Percentiles rank a stretch among this genome's conserved stretches.
Evolutionary conservation across 2,888 invertebrate species (phyloP).

Genomic region (Trachelus tabidus): DNA sequence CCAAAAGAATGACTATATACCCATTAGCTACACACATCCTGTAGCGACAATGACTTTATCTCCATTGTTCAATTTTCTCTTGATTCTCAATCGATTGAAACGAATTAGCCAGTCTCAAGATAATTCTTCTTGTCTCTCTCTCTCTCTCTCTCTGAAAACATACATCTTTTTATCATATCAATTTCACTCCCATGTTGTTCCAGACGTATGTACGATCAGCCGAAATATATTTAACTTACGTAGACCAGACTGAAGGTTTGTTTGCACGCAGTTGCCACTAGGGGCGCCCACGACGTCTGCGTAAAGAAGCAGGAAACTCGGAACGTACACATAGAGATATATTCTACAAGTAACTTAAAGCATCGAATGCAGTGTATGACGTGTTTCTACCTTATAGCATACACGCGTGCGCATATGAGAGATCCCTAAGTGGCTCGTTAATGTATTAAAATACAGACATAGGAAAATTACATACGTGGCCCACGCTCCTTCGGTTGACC

Average conservation of each 20-base stretch:
- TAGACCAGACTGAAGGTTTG: conserved; percentile 29
- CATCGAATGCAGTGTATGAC: neutral
- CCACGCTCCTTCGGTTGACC: conserved; percentile 29
- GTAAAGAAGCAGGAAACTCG: conserved; percentile 35
- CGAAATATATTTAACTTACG: neutral
- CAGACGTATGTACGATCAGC: neutral
- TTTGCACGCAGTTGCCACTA: conserved; percentile 56
- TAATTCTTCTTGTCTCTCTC: neutral
- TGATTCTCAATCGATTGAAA: neutral
- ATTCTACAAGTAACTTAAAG: neutral
- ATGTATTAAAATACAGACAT: conserved; percentile 50
- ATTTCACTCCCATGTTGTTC: neutral
- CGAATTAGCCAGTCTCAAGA: neutral
- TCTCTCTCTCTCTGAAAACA: neutral
- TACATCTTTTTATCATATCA: neutral
- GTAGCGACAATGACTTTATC: neutral
- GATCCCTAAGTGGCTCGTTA: conserved; percentile 49
- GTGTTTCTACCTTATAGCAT: conserved; percentile 11
- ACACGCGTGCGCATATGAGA: conserved; percentile 32
- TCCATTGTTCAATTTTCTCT: neutral
- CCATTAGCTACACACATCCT: neutral
- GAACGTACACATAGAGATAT: conserved; percentile 37
- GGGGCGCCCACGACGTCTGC: conserved; percentile 46
- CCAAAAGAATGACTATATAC: neutral
- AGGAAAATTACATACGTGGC: conserved; percentile 23